Conservation (phyloP, 2,113 vertebrate species). For the Australoheros scitulus region DNA sequence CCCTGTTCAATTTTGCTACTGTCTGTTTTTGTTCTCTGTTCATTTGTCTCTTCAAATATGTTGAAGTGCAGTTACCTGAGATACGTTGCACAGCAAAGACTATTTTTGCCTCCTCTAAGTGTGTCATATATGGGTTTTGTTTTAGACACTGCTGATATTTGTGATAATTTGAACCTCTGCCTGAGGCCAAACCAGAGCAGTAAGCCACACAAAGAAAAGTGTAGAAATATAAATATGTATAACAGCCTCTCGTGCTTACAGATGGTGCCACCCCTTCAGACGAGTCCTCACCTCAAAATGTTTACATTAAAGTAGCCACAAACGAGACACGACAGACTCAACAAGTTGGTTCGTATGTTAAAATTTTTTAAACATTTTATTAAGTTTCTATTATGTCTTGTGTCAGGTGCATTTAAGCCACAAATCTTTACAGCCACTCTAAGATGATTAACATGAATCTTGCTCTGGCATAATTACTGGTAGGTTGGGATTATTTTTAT, state of each 20-base stretch:
- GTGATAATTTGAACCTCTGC: accelerated
- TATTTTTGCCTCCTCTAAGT: neutral
- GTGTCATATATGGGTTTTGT: neutral
- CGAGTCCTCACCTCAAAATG: neutral
- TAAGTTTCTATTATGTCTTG: accelerated
- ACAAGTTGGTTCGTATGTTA: accelerated
- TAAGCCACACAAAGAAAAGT: accelerated
- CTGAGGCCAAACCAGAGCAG: neutral
- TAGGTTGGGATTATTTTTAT: no score
- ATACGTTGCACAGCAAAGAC: accelerated
- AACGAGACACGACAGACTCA: accelerated
- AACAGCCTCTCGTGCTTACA: accelerated
- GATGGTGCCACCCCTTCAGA: neutral
- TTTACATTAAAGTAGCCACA: neutral
- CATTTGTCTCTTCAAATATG: neutral
- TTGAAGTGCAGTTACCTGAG: accelerated
- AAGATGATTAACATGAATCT: no score
- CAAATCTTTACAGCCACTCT: accelerated
- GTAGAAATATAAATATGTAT: accelerated
- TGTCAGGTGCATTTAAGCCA: accelerated
- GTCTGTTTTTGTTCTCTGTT: neutral
- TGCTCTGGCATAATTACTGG: no score
- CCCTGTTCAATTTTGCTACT: neutral
- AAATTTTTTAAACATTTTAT: accelerated
- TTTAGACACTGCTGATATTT: neutral